These are phyloP conservation scores for Caenorhabditis sulstoni DNA, from an alignment of 2,888 invertebrate species.

Conservation along the genomic window DNA sequence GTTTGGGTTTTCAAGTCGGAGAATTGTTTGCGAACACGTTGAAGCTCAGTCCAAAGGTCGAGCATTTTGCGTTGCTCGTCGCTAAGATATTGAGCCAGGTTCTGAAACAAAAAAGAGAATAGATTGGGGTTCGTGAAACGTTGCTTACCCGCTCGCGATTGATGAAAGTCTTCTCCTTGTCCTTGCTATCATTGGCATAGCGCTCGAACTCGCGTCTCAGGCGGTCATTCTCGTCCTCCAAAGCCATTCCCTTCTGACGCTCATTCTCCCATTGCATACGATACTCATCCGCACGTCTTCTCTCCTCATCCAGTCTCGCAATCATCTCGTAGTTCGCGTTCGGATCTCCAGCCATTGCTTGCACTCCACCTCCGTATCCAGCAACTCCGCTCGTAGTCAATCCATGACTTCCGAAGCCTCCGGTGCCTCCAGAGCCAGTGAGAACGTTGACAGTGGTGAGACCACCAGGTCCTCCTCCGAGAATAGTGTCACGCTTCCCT, in stretches of 20 bases:
- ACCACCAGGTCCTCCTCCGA: constrained; percentile 48
- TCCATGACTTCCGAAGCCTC: constrained; percentile 46
- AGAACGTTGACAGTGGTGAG: constrained; percentile 48
- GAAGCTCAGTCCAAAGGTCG: constrained; percentile 79
- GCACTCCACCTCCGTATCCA: constrained; percentile 50
- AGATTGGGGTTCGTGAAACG: too few species aligned
- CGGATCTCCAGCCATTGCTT: constrained; percentile 69
- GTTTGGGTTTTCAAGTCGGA: constrained; percentile 72
- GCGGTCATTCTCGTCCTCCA: constrained; percentile 77
- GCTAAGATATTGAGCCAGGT: constrained; percentile 77
- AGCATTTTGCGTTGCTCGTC: constrained; percentile 80
- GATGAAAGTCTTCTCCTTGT: constrained; percentile 76
- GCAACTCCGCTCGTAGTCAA: constrained; percentile 26
- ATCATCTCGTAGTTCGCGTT: constrained; percentile 79
- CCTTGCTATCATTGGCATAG: constrained; percentile 71
- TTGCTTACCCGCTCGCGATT: constrained; percentile 69
- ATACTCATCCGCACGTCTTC: constrained; percentile 78
- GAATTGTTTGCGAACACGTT: constrained; percentile 79
- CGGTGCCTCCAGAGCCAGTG: constrained; percentile 46
- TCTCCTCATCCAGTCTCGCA: constrained; percentile 77
- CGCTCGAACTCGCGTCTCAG: constrained; percentile 77
- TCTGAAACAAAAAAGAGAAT: constrained; percentile 61
- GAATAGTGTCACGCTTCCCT: constrained; percentile 49
- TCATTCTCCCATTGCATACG: constrained; percentile 78
- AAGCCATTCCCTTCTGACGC: constrained; percentile 71